Percentiles rank a stretch among this genome's conserved stretches.
Conservation (phyloP, 2,888 invertebrate genomes). For the Eurytoma adleriae region DNA sequence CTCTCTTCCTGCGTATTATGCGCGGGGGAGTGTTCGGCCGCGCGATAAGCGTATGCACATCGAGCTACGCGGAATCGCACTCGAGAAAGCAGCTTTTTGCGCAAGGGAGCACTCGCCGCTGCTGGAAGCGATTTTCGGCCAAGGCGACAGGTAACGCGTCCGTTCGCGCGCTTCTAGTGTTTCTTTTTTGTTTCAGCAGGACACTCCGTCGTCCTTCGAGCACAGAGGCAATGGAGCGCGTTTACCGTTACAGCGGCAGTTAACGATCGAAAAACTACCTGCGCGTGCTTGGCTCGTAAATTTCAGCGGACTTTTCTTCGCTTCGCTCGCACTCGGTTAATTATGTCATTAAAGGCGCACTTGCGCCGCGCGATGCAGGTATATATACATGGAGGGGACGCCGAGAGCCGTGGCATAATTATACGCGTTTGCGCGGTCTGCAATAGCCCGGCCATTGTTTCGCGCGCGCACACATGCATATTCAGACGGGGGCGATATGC, state of each 20-base stretch:
- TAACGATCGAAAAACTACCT: constrained; percentile 31
- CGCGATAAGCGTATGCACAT: constrained; percentile 8
- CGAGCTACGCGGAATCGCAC: constrained; percentile 22
- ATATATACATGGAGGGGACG: not conserved
- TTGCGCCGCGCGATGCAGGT: constrained; percentile 5
- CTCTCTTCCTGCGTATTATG: constrained; percentile 35
- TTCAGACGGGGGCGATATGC: constrained; percentile 49
- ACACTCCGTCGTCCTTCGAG: no score
- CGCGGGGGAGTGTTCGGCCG: not conserved
- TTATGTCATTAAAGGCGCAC: constrained; percentile 36
- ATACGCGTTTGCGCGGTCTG: constrained; percentile 38
- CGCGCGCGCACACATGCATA: constrained; percentile 54
- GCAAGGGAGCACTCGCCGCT: not conserved
- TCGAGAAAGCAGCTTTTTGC: not conserved
- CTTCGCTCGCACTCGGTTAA: constrained; percentile 17
- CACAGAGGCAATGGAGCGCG: not conserved
- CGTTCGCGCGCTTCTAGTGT: not conserved
- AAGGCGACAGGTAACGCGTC: constrained; percentile 4
- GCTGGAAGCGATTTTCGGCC: not conserved
- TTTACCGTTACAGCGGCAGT: constrained; percentile 37
- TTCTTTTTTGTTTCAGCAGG: not conserved
- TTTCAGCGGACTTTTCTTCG: constrained; percentile 2
- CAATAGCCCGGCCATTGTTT: constrained; percentile 39
- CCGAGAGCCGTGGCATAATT: constrained; percentile 31
- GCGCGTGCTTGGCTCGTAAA: constrained; percentile 6